Base-by-base conservation (phyloP, 2,797 vertebrate genomes). In the Acridotheres tristis region DNA sequence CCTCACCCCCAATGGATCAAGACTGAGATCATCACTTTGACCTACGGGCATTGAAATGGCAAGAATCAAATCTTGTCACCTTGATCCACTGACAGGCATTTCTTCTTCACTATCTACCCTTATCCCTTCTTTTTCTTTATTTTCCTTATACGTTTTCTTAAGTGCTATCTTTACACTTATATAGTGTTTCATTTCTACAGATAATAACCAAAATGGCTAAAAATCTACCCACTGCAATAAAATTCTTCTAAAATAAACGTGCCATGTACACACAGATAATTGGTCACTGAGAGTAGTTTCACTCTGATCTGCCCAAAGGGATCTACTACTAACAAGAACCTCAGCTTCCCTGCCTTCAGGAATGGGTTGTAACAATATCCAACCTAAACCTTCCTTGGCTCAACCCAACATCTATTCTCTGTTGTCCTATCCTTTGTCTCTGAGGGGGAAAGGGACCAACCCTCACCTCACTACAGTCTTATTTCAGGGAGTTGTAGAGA, bases 21-120 rank as follows among this genome's bases (percentile, higher is more conserved):
- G 17, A 32, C 21, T 57, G 21, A 50, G 13, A 50, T 14, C 17
- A 57, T 21, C 36, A 21, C 13, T 57, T 73, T 57, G 16, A 48
- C 25, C 50, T 26, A 25, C 2, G 7, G 12, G 29, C 8, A 40
- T 11, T 1, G 0, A 83, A 30, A 30, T 16, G 0, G 0, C 30
- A 65, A 29, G 8, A 55, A 48, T 16, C 30, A 42, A 50, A 55
- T 42, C 43, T 57, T 5, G 16, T 14, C 1, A 0, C 21, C 32
- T 50, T 34, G 51, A 50, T 21, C 30, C 30, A 26, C 13, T 30
- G 9, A 30, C 11, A 9, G 30, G 6, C 29, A 15, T 50, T 42
- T 32, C 17, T 57, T 34, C 26, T 50, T 29, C 25, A 34, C 26
- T 21, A 34, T 30, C 21, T 42, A 34, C 21, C 17, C 14, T 25